Evolutionary conservation across 2,797 vertebrate genomes (phyloP).

Genomic region (Sebastes diaconus): DNA sequence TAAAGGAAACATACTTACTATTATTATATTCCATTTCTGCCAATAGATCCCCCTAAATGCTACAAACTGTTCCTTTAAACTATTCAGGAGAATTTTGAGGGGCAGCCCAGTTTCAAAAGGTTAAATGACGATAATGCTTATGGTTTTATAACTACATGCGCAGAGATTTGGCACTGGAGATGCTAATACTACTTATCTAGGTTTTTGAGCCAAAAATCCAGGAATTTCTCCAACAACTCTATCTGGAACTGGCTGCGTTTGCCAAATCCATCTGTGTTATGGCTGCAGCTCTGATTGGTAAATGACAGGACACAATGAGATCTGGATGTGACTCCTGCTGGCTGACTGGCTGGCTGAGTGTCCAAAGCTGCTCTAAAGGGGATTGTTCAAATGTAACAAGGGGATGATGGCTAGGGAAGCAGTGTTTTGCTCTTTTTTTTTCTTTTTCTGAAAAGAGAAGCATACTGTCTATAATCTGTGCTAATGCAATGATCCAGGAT

Average conservation of each 20-base stretch:
- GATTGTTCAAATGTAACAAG: slow-evolving; percentile 61
- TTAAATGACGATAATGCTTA: slow-evolving; percentile 29
- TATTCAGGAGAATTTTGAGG: not conserved
- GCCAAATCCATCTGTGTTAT: slow-evolving; percentile 50
- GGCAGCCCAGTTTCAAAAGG: slow-evolving; percentile 4
- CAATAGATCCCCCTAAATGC: not conserved
- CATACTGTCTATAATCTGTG: slow-evolving; percentile 38
- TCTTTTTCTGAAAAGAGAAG: slow-evolving; percentile 10
- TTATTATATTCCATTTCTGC: too few species aligned
- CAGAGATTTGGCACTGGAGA: slow-evolving; percentile 34
- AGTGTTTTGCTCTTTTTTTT: slow-evolving; percentile 11
- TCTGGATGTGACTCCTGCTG: slow-evolving; percentile 61
- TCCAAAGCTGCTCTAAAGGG: slow-evolving; percentile 59
- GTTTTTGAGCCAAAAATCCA: slow-evolving; percentile 32
- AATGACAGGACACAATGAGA: slow-evolving; percentile 56
- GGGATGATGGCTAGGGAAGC: slow-evolving; percentile 29
- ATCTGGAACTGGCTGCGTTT: slow-evolving; percentile 27
- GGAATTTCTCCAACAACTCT: slow-evolving; percentile 20
- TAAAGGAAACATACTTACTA: not conserved
- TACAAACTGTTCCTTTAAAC: not conserved
- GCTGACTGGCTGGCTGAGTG: slow-evolving; percentile 38
- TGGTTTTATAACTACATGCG: slow-evolving; percentile 20
- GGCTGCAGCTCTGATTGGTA: slow-evolving; percentile 57
- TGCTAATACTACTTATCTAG: slow-evolving; percentile 27
- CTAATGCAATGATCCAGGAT: slow-evolving; percentile 47